Base-by-base conservation (phyloP, 2,113 vertebrate species). In the Ciconia stormi region DNA sequence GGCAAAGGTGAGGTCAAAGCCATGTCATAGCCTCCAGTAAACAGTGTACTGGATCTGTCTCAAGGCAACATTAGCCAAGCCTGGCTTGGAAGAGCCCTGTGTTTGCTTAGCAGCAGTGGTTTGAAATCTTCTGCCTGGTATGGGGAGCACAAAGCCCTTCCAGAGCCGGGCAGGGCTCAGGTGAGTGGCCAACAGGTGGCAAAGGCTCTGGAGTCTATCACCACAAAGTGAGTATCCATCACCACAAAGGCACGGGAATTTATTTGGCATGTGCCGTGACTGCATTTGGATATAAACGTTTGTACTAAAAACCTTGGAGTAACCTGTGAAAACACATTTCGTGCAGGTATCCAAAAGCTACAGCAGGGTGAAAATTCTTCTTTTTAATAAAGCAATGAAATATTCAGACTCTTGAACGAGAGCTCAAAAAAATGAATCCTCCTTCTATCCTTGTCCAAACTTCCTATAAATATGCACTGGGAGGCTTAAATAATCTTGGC, bases 401-500 rank as follows among this genome's bases (percentile, higher is more conserved):
- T 70, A 82, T n/a, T 82, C 77, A 77, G 52, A 87, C 61, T 72
- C 40, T 74, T 63, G 50, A 96, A 86, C 0, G 3, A 94, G 55
- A 78, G 13, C 84, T 91, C 30, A 84, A 78, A 88, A 89, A 86
- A 91, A 66, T 26, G 47, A 92, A 67, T 89, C 61, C 38, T 90
- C 38, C 44, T 85, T 91, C 94, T 40, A 94, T 83, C 79, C n/a
- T 69, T 84, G 63, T 93, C 87, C 84, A 93, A 53, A 62, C 91
- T 87, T 95, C 93, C 82, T 86, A 80, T 88, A 87, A 95, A 84
- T 92, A 90, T 94, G 82, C 78, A 61, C 87, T 90, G 67, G 66
- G 82, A 95, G 76, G 86, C 87, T 97, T 95, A 94, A 96, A 95
- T 95, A 96, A 95, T 95, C 89, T 94, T 97, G 97, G 96, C 97